Percentiles rank a stretch among this genome's conserved stretches.
phyloP scores from a whole-genome alignment of 2,113 vertebrate species.

The Petaurus breviceps region DNA sequence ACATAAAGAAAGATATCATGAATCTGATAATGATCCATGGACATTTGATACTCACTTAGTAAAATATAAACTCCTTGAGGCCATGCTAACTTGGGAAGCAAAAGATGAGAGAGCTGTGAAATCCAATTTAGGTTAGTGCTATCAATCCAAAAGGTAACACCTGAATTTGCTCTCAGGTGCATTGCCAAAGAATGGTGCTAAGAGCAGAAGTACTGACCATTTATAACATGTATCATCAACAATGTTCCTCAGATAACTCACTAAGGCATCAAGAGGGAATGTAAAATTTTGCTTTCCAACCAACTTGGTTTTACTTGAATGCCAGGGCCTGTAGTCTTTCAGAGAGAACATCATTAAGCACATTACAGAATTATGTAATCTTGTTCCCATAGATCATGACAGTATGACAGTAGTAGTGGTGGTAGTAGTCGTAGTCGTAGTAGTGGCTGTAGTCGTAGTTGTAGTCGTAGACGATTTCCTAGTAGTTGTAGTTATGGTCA shows the following conservation, averaged over 20 bases:
- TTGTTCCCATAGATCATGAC: no score
- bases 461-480: no score
- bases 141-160: background rate
- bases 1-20: background rate
- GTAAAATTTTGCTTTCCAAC: no score
- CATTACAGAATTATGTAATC: no score
- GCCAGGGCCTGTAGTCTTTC: no score
- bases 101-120: background rate
- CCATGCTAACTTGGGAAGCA: background rate
- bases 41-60: background rate
- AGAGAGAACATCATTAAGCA: no score
- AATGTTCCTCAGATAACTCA: background rate
- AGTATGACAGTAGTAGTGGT: no score
- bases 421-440: no score
- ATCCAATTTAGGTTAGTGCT: background rate
- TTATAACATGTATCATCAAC: background rate
- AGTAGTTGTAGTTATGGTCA: no score
- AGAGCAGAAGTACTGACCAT: background rate
- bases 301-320: no score
- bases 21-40: background rate
- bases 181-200: background rate
- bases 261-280: background rate
- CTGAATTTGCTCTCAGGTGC: background rate
- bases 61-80: background rate
- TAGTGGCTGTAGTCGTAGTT: no score